Base-by-base conservation (phyloP, 1,140 invertebrate genomes). In the Micrasema longulum region DNA sequence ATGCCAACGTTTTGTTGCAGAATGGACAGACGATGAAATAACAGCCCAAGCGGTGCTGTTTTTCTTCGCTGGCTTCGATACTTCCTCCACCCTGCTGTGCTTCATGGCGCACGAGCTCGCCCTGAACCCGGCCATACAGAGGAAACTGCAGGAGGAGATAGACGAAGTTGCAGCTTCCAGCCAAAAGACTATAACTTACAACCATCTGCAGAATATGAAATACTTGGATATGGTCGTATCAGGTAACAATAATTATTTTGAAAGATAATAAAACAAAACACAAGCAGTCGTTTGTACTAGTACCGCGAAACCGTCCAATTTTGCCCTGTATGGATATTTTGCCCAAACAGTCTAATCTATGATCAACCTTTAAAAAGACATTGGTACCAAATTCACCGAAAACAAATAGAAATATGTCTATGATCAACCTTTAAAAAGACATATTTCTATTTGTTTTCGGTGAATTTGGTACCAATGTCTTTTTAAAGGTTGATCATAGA, bases 141-240 rank as follows among this genome's bases (percentile, higher is more conserved):
- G 85, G 6, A 85, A 82, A 77, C 69, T 92, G 20, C 83, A 84
- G 35, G 78, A 85, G 43, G 90, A 91, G 78, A 82, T 91, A 16
- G 77, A 83, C 9, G 78, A 76, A 47, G 73, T 80, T 1, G 72
- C 81, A 14, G 79, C 79, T 22, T 79, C 82, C 35, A 76, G 80
- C 26, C 76, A 80, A 11, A 79, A 78, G 0, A 71, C 81, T 5
- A 20, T 85, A 5, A 78, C 76, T 1, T 85, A 81, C 69, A 83
- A 85, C 0, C 79, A 77, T 23, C 73, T 86, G 10, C 74, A 71
- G 41, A 75, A 79, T n/a, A 74, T 87, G 76, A 84, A 86, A 65
- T 87, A 86, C 62, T 43, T 81, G 67, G 79, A 81, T 68, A 80
- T 80, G 73, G 80, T 86, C 62, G 64, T 85, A 12, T 83, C 80